Base-by-base conservation (phyloP, 2,113 vertebrate genomes). In the Ammodytes marinus region DNA sequence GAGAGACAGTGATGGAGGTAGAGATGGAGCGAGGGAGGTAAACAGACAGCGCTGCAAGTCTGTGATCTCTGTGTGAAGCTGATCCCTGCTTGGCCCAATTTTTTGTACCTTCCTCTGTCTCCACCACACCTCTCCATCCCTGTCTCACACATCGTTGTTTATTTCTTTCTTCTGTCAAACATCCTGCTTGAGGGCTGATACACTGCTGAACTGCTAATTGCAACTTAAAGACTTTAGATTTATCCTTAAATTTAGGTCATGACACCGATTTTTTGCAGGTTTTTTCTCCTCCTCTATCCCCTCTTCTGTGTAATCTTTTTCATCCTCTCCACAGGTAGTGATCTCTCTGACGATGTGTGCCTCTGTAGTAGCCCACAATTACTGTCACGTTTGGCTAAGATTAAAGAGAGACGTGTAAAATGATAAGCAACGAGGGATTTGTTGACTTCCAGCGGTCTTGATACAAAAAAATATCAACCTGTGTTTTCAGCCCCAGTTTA, bases 81-180 rank as follows among this genome's bases (percentile, higher is more conserved):
- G 84, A 92, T 92, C 89, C 88, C 77, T 60, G 80, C 88, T 86
- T 92, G 87, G 86, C 91, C 92, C 88, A 90, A 39, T 90, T 91
- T 83, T 87, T 86, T 80, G 85, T 80, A 84, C 82, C 70, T 81
- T 61, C 73, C 75, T 89, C 67, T 40, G 42, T 86, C 27, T 27
- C 27, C 71, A 70, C 67, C 69, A 35, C 72, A 77, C 49, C 84
- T 85, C 57, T 60, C 6, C 13, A 73, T 76, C 70, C 52, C 39
- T 71, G 17, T 45, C 14, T 47, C 40, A 8, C 69, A 54, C 35
- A 4, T 69, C 27, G 27, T 58, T 74, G 42, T 70, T 69, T 81
- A 42, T 65, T 75, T 69, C 67, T 73, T 50, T 13, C 64, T 61
- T 69, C 54, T 12, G 4, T 65, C 52, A 57, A 47, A 55, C 19